A percentile compares a stretch with the other conserved stretches of the same genome.
Evolutionary conservation across 1,140 invertebrate species (phyloP).

Genomic region (Aphelinus certus): DNA sequence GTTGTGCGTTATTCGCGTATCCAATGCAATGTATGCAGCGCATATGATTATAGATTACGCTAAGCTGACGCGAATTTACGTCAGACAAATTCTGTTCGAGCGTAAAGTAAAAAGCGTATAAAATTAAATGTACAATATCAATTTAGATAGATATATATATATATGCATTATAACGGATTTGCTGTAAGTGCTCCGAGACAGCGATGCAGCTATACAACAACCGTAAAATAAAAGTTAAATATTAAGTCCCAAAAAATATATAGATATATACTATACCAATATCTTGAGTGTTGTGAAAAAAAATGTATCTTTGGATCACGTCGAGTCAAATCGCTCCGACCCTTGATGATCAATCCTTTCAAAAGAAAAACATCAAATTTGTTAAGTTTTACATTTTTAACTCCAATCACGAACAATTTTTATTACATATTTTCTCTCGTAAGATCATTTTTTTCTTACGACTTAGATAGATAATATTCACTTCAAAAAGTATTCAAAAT

Average conservation of each 20-base stretch:
- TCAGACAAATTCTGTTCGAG: neutral
- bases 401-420: too few species aligned
- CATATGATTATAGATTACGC: neutral
- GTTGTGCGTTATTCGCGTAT: conserved; percentile 55
- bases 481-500: too few species aligned
- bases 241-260: neutral
- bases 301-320: neutral
- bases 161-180: neutral
- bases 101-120: neutral
- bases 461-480: too few species aligned
- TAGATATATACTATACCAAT: neutral
- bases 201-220: neutral
- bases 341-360: too few species aligned
- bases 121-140: neutral
- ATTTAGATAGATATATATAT: conserved; percentile 11
- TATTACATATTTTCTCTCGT: too few species aligned
- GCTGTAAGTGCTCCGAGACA: neutral
- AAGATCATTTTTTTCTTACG: too few species aligned
- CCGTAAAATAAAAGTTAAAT: neutral
- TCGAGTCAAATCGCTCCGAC: neutral
- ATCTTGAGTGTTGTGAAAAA: conserved; percentile 3
- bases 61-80: neutral
- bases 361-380: too few species aligned
- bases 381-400: too few species aligned
- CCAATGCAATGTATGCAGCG: conserved; percentile 31